Base-by-base conservation (phyloP, 1,140 invertebrate species). In the Microvelia longipes region DNA sequence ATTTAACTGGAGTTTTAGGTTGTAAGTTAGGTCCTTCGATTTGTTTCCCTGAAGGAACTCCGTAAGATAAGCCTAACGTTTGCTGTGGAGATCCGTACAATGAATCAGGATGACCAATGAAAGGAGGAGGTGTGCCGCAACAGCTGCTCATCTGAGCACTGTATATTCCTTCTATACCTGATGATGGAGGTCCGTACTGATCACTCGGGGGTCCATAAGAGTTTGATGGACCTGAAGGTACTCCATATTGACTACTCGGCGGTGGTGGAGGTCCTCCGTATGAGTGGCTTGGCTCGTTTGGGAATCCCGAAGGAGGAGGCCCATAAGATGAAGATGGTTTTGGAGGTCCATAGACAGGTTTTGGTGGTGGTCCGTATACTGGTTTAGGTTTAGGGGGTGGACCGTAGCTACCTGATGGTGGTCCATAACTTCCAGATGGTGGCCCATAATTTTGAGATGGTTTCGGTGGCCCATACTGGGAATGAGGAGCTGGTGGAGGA, bases 1-100 rank as follows among this genome's bases (percentile, higher is more conserved):
- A 90, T 74, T 86, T 84, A 5, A 88, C 82, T 0, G 85, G 86
- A 29, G 81, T 78, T 77, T 81, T 83, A 1, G 86, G 85, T 61
- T 80, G 78, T 14, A 74, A 28, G 66, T 75, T 73, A 14, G 75
- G 75, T 27, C 75, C 74, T 73, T 75, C 74, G n/a, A 76, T 72
- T 71, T 73, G 73, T 71, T 73, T 73, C 28, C 75, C 75, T 26
- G 75, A 76, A 60, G 74, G 74, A 50, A 73, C 72, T n/a, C 75
- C 75, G 66, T 73, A 72, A 13, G 71, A 71, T 14, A 73, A 68
- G 13, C 74, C 73, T 19, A 73, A 73, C 2, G 70, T 26, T 14
- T 29, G 28, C n/a, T 69, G 63, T 14, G 72, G 70, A 11, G 25
- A 29, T 67, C 29, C 61, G 30, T 73, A 30, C 28, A 25, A 60